Conservation (phyloP, 2,797 vertebrate genomes). For the Danio kyathit region DNA sequence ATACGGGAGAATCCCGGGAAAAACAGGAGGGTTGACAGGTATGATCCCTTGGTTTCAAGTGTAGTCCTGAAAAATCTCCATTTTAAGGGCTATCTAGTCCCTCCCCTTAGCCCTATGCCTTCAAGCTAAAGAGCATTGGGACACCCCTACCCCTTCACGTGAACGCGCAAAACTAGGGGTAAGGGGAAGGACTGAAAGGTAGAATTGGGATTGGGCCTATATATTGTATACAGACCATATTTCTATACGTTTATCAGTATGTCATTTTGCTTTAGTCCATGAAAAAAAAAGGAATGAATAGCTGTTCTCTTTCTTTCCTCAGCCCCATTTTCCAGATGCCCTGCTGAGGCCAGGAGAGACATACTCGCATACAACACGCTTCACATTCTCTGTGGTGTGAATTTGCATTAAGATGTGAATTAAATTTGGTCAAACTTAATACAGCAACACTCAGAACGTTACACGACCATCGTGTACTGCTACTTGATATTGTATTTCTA, state of each 20-base stretch:
- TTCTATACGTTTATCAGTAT: neutral
- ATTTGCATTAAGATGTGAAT: neutral
- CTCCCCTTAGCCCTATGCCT: too few relatives aligned
- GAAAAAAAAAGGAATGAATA: neutral
- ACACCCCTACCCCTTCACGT: too few relatives aligned
- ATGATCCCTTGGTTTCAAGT: too few relatives aligned
- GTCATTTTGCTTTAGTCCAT: neutral
- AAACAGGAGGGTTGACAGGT: too few relatives aligned
- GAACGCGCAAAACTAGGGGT: too few relatives aligned
- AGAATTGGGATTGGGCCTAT: too few relatives aligned
- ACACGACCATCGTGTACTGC: neutral
- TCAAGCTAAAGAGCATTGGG: too few relatives aligned
- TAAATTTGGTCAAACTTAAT: neutral
- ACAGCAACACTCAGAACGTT: neutral
- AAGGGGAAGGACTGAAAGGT: too few relatives aligned
- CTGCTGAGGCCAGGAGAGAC: constrained; percentile 85
- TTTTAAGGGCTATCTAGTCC: too few relatives aligned
- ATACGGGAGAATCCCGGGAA: too few relatives aligned
- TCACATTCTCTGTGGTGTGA: constrained; percentile 81
- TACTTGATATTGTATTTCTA: neutral
- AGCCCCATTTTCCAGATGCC: constrained; percentile 86
- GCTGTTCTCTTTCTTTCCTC: constrained; percentile 38
- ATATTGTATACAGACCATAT: neutral
- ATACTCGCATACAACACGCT: constrained; percentile 85
- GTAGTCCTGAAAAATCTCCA: too few relatives aligned